Conservation (phyloP, 2,113 vertebrate species). For the Cephalopholis sonnerati region DNA sequence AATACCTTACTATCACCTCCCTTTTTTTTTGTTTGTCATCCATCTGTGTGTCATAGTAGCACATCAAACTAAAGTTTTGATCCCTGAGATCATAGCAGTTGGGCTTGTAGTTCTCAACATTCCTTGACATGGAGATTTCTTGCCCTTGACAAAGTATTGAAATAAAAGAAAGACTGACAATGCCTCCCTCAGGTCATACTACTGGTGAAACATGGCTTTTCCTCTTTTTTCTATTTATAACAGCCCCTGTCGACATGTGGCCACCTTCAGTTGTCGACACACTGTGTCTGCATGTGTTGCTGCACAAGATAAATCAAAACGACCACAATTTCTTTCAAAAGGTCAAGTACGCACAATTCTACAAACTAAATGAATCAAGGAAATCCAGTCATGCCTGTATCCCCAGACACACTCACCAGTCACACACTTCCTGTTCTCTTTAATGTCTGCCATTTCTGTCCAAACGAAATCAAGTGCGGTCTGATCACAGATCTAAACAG, state of each 20-base stretch:
- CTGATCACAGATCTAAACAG: constrained; percentile 53
- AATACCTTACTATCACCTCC: no score
- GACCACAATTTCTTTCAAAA: not conserved
- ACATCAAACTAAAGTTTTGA: not conserved
- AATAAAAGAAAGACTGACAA: not conserved
- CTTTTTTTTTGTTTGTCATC: no score
- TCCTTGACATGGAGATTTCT: not conserved
- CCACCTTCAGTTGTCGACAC: not conserved
- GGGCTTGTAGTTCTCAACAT: not conserved
- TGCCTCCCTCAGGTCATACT: not conserved
- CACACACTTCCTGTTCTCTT: constrained; percentile 31
- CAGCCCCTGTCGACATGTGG: not conserved
- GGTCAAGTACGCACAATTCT: constrained; percentile 1
- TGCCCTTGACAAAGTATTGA: not conserved
- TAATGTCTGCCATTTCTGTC: constrained; percentile 40
- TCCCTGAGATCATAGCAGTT: not conserved
- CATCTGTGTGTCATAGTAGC: no score
- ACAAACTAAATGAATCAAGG: constrained; percentile 20
- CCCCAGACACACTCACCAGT: constrained; percentile 27
- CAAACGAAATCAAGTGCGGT: constrained; percentile 54
- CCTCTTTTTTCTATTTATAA: not conserved
- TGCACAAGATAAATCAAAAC: constrained; percentile 16
- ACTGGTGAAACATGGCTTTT: not conserved
- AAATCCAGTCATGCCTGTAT: constrained; percentile 38
- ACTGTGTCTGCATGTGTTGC: not conserved